Conservation (phyloP, 2,797 vertebrate species). For the Cichlasoma orientale region DNA sequence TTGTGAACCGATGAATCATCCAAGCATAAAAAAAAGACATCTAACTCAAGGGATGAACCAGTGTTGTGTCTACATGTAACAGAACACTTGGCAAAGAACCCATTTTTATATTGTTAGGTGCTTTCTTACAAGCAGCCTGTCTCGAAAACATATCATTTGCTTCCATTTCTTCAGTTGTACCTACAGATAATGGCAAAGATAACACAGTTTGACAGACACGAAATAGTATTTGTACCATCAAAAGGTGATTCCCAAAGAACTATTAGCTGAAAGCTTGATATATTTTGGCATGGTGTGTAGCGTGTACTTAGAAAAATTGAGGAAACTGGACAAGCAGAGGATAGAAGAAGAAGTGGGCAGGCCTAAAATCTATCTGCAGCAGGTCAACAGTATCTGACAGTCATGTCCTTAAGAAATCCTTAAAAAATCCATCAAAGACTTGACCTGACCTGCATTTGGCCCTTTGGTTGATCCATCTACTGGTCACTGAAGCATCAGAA, state of each 20-base stretch:
- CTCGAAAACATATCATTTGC: neutral
- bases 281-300: fast-evolving
- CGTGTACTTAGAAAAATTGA: neutral
- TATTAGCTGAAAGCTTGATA: neutral
- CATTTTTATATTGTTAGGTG: neutral
- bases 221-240: neutral
- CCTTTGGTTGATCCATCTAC: neutral
- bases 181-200: neutral
- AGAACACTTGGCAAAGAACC: neutral
- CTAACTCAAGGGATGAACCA: neutral
- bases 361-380: neutral
- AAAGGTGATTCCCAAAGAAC: neutral
- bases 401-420: neutral
- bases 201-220: neutral
- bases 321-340: neutral
- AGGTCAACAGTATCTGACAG: neutral
- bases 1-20: no score
- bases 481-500: neutral
- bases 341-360: neutral
- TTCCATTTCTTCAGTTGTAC: neutral
- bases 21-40: neutral
- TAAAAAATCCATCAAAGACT: neutral
- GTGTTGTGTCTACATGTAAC: neutral
- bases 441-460: neutral
- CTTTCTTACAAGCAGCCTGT: neutral